A percentile compares a stretch with the other conserved stretches of the same genome.
These are phyloP conservation scores for Gasteruption jaculator DNA, from an alignment of 2,888 invertebrate genomes.

Conservation along the genomic window DNA sequence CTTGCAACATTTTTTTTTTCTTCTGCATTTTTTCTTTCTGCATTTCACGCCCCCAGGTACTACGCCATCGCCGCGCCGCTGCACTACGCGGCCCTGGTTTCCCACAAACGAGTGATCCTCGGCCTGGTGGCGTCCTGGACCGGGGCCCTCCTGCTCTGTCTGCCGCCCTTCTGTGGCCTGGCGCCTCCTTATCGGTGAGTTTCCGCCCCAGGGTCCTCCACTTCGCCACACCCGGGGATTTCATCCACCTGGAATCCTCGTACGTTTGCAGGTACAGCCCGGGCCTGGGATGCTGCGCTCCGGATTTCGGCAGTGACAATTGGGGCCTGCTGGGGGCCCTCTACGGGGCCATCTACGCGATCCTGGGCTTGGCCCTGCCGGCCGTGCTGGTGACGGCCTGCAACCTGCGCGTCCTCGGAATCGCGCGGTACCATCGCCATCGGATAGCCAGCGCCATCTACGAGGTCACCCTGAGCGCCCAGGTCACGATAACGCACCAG, in stretches of 20 bases:
- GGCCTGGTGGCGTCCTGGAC: constrained; percentile 68
- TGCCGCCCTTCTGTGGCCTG: constrained; percentile 60
- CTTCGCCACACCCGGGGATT: neutral
- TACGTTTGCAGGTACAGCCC: constrained; percentile 47
- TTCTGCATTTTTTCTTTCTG: too few relatives aligned
- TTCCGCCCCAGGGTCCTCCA: neutral
- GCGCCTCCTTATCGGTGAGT: constrained; percentile 55
- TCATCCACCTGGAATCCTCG: neutral
- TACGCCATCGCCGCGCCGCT: constrained; percentile 77
- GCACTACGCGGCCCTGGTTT: constrained; percentile 74
- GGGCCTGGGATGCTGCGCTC: constrained; percentile 63
- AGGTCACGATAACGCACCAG: constrained; percentile 79
- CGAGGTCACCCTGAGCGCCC: constrained; percentile 78
- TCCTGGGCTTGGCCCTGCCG: constrained; percentile 64
- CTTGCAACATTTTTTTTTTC: too few relatives aligned
- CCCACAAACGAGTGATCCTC: constrained; percentile 64
- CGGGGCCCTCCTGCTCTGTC: constrained; percentile 59
- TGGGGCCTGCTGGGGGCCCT: constrained; percentile 59
- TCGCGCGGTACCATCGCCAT: constrained; percentile 70
- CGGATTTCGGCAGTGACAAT: constrained; percentile 58
- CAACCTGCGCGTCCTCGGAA: constrained; percentile 62
- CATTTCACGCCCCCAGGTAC: too few relatives aligned
- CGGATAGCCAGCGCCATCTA: constrained; percentile 81
- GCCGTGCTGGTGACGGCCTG: constrained; percentile 67
- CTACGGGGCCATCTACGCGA: constrained; percentile 64